Evolutionary conservation across 37 sponge, comb jelly and placozoan species (phyloP).

Genomic region (Ephydatia muelleri): DNA sequence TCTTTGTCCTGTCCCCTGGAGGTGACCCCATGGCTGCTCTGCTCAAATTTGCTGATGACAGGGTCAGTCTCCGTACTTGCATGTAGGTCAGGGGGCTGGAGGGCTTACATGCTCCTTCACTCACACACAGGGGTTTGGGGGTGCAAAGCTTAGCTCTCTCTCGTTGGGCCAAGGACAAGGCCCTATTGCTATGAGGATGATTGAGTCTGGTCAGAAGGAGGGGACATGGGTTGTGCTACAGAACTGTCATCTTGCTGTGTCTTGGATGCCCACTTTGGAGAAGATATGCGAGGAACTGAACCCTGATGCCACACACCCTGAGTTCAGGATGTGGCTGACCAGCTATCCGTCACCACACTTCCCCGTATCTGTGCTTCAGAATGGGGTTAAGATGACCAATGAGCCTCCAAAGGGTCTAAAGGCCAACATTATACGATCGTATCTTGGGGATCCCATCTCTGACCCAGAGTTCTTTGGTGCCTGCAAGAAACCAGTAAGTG

Average conservation of each 20-base stretch:
- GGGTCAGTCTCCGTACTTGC: constrained; percentile 43
- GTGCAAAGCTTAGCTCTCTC: constrained; percentile 88
- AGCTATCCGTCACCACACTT: constrained; percentile 96
- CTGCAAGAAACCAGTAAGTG: constrained; percentile 76
- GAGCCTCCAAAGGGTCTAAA: constrained; percentile 99
- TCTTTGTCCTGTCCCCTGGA: constrained; percentile 98
- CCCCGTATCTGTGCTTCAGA: constrained; percentile 98
- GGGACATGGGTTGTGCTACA: constrained; percentile 98
- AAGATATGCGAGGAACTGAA: constrained; percentile 95
- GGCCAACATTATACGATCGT: constrained; percentile 95
- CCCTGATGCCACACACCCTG: constrained; percentile 96
- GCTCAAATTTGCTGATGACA: constrained; percentile 99
- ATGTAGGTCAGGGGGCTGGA: not conserved
- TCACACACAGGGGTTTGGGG: constrained; percentile 97
- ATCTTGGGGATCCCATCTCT: constrained; percentile 91
- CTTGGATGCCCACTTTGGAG: constrained; percentile 99
- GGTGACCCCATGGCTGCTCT: constrained; percentile 97
- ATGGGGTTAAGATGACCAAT: constrained; percentile 99
- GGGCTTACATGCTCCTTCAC: too few species aligned
- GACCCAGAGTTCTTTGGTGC: constrained; percentile 93
- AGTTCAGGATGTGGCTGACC: constrained; percentile 98
- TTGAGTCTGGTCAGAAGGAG: constrained; percentile 93
- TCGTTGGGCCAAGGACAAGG: constrained; percentile 99
- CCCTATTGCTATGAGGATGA: constrained; percentile 97
- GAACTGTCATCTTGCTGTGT: constrained; percentile 99